Evolutionary conservation across 2,113 vertebrate genomes (phyloP), one percentile per base, ranked within the genome.

Genomic region (Spilogale gracilis): DNA sequence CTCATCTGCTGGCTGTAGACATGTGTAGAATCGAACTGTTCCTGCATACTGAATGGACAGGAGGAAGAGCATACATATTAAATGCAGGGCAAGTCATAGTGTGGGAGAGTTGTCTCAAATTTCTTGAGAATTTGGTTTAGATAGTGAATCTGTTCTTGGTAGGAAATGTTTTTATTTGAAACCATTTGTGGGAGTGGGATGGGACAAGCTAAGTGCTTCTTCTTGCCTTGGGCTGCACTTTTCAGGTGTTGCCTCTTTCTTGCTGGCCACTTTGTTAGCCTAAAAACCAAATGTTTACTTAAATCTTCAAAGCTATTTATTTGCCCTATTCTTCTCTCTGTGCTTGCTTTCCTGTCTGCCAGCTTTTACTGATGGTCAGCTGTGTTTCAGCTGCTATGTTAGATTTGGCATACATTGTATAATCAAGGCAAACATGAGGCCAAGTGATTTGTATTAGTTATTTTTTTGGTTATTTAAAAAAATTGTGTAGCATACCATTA

Each of bases 71-170:
- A 25, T 87, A 98, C 90, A 90, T 90, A 98, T 98, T 98, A 98
- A 96, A 73, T 95, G 86, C 78, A 92, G 79, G 96, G 96, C 71
- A 96, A 79, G 43, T 12, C 89, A 67, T 25, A 96, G 93, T 60
- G 10, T 5, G 80, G 23, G 48, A 87, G 52, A 98, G 60, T 54
- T 60, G 98, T 98, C 96, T 94, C 73, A 95, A 96, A 87, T 97
- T 98, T 90, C 84, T 97, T 96, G 65, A n/a, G 25, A 97, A 56
- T 96, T 94, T 97, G 27, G 23, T 82, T 95, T 98, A 98, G 48
- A 71, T 96, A 97, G 98, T 97, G 95, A 94, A 79, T 9, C 95
- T 97, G 73, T 86, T 94, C 87, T 56, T 94, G 86, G 67, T 84
- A 97, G 73, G 56, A 96, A 97, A 97, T 60, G 1, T 60, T 94